Percentiles rank a stretch among this genome's conserved stretches.
phyloP scores from a whole-genome alignment of 2,797 vertebrate genomes.

The Gymnocypris eckloni region DNA sequence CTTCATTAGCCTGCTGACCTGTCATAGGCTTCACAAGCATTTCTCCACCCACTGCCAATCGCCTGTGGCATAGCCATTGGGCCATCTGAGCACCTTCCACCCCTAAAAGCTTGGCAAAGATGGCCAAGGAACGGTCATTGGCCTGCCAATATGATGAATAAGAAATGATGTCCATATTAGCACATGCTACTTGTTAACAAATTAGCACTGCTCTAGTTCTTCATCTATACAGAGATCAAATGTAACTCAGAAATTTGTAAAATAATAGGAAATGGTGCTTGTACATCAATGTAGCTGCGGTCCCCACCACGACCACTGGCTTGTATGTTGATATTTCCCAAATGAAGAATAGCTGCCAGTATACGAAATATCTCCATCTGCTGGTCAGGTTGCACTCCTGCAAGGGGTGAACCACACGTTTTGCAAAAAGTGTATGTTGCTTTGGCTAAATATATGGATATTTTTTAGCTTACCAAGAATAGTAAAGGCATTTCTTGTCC shows the following conservation, averaged over 20 bases:
- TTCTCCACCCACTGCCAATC: constrained; percentile 78
- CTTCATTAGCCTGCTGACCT: constrained; percentile 74
- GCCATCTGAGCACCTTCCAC: constrained; percentile 77
- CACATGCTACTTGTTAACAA: constrained; percentile 16
- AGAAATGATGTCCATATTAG: not conserved
- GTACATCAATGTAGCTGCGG: constrained; percentile 76
- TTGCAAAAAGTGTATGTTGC: not conserved
- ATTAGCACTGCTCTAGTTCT: constrained; percentile 1
- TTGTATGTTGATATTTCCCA: constrained; percentile 78
- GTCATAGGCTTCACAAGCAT: constrained; percentile 79
- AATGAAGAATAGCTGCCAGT: constrained; percentile 80
- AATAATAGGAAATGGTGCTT: not conserved
- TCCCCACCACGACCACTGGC: constrained; percentile 75
- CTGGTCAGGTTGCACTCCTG: constrained; percentile 79
- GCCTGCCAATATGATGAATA: constrained; percentile 64
- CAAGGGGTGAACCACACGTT: constrained; percentile 23
- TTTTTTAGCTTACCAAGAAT: constrained; percentile 73
- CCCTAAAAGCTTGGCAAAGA: constrained; percentile 79
- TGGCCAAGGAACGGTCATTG: constrained; percentile 70
- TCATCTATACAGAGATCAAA: not conserved
- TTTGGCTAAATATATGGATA: no score
- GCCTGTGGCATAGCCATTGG: constrained; percentile 83
- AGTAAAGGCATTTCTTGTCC: constrained; percentile 76
- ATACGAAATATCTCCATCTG: constrained; percentile 84
- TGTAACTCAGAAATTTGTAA: constrained; percentile 19